Percentiles rank a stretch among this genome's conserved stretches.
These are phyloP conservation scores for Coenonympha glycerion DNA, from an alignment of 2,888 invertebrate genomes.

Conservation along the genomic window DNA sequence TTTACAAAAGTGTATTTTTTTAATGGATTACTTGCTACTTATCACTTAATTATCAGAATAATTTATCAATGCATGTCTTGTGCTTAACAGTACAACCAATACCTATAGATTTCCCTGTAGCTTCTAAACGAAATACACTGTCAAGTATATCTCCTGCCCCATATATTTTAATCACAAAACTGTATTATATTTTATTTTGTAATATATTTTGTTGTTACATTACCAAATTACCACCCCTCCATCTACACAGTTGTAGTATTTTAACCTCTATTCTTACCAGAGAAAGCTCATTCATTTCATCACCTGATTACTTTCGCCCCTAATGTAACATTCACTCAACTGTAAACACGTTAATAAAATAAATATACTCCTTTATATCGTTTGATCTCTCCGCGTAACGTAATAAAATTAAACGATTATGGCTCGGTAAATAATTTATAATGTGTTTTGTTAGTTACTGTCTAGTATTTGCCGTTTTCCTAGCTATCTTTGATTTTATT, in stretches of 20 bases:
- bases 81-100: no score
- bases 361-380: conserved; percentile 7
- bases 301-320: conserved; percentile 1
- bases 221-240: no score
- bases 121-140: not conserved
- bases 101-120: no score
- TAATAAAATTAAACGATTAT: not conserved
- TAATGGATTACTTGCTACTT: no score
- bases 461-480: not conserved
- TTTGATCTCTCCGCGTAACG: conserved; percentile 2
- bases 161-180: not conserved
- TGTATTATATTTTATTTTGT: no score
- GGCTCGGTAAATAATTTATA: not conserved
- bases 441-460: not conserved
- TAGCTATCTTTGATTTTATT: not conserved
- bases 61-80: no score
- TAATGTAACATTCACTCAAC: not conserved
- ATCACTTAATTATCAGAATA: no score
- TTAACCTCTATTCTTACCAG: not conserved
- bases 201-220: no score
- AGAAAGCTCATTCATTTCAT: not conserved
- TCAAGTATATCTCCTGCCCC: not conserved
- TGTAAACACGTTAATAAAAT: conserved; percentile 10
- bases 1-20: no score
- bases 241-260: not conserved